Evolutionary conservation across 2,888 invertebrate species (phyloP), one percentile per base, ranked within the genome.

Genomic region (Oegoconia quadripuncta): DNA sequence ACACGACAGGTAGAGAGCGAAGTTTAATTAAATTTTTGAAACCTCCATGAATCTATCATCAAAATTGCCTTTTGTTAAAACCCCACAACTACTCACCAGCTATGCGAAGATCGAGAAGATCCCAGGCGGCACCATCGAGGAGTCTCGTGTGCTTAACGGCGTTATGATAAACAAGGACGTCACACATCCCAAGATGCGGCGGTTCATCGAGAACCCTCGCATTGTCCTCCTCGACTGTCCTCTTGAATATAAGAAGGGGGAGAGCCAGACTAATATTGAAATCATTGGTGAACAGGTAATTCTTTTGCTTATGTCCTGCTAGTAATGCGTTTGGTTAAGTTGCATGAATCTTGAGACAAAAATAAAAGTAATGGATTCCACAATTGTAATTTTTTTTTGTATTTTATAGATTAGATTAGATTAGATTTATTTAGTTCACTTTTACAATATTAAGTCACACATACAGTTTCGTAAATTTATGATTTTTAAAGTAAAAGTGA

Each of bases 141-240:
- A 99, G 52, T 98, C 97, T 0, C 89, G 91, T 50, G 98, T 99
- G 5, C 84, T 99, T 22, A 93, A 91, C 53, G 99, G 99, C 26
- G 95, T 99, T 9, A 98, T 99, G 97, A 79, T 99, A 41, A 99
- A 99, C 87, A 99, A 99, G 82, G 99, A 99, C 74, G 97, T 99
- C 1, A 97, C 97, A 0, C 99, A 99, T 78, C 93, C 98, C 0
- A 98, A 98, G 89, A 99, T 99, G 99, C 90, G 91, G 55, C 91
- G 98, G 29, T 91, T 91, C 57, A 97, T 99, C 58, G 95, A 97
- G 78, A 97, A 99, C 78, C 99, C 99, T 0, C 90, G 98, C 52
- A 98, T 99, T 64, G 84, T 99, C 1, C 88, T 99, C 35, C 88
- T 99, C 17, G 99, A 99, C 82, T 99, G 99, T 74, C 92, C 95